These are phyloP conservation scores for human DNA, from an alignment of 2,113 vertebrate genomes.

Conservation along the genomic window GRCh38 chr13:27361001-27361500, in stretches of 20 bases:
- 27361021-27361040: neutral
- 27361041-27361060: neutral
- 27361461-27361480: no score
- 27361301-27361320: neutral
- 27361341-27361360: neutral
- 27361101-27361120: neutral
- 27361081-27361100: neutral
- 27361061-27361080: neutral
- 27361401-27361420: neutral
- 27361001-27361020: neutral
- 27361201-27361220: neutral
- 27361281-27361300: neutral
- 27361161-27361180: no score
- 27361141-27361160: neutral
- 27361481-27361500: no score
- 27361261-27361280: neutral
- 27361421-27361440: neutral
- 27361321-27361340: neutral
- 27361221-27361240: rapidly evolving
- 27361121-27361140: neutral
- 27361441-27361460: neutral
- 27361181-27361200: neutral
- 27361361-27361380: neutral
- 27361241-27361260: no score
- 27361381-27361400: neutral